Percentiles rank a stretch among this genome's conserved stretches.
Evolutionary conservation across 2,888 invertebrate species (phyloP).

Genomic region (Erebia epiphron): DNA sequence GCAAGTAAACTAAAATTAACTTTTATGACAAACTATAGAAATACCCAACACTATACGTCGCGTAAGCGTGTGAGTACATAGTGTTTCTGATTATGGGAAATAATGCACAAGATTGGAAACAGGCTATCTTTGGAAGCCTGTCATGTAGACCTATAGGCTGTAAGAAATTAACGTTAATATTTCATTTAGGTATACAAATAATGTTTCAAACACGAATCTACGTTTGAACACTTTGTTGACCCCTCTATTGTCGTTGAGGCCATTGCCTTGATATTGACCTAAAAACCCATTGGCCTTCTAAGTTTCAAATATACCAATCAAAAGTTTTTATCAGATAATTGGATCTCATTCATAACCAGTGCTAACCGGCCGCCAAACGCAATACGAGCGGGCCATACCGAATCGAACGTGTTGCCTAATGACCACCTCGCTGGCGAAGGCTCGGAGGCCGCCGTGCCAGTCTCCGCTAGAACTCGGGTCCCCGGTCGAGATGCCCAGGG

Average conservation of each 20-base stretch:
- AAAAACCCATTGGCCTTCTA: conserved; percentile 11
- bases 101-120: not conserved
- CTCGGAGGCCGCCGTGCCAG: conserved; percentile 77
- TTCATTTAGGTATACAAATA: too few relatives aligned
- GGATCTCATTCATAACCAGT: conserved; percentile 30
- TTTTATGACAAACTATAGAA: too few relatives aligned
- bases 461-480: conserved; percentile 81
- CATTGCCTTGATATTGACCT: conserved; percentile 7
- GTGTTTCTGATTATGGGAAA: too few relatives aligned
- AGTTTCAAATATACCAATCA: not conserved
- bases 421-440: conserved; percentile 79
- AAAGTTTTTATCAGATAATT: conserved; percentile 5
- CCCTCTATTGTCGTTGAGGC: not conserved
- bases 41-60: too few relatives aligned
- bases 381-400: conserved; percentile 63
- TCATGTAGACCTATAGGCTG: not conserved
- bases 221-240: not conserved
- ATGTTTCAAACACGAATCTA: too few relatives aligned
- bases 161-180: too few relatives aligned
- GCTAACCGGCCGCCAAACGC: conserved; percentile 21
- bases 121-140: not conserved
- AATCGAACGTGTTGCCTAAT: conserved; percentile 81
- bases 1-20: too few relatives aligned
- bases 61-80: too few relatives aligned
- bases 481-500: conserved; percentile 93